Evolutionary conservation across 1,140 invertebrate genomes (phyloP).

Genomic region (Nylanderia fulva): DNA sequence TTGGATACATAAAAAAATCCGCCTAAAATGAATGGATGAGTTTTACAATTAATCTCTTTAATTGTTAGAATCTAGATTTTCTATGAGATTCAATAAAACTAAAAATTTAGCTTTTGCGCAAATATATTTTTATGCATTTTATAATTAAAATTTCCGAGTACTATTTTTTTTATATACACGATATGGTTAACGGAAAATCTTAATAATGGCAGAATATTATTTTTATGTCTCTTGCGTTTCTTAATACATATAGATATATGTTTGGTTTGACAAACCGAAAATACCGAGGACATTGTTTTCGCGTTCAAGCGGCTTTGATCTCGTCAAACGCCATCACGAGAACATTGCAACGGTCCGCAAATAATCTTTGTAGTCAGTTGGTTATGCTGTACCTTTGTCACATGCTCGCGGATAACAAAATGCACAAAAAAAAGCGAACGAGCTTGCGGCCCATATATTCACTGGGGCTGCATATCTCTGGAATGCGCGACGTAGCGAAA

Average conservation of each 20-base stretch:
- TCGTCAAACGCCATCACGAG: slow-evolving; percentile 47
- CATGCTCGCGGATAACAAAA: slow-evolving; percentile 33
- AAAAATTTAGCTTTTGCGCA: background rate
- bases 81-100: background rate
- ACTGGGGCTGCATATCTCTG: slow-evolving; percentile 31
- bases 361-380: slow-evolving; percentile 47
- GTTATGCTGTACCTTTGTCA: slow-evolving; percentile 29
- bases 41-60: slow-evolving; percentile 29
- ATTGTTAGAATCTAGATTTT: background rate
- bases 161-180: background rate
- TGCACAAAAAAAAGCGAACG: slow-evolving; percentile 24
- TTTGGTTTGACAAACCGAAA: slow-evolving; percentile 12
- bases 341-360: slow-evolving; percentile 18
- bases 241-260: background rate
- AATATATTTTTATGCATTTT: background rate
- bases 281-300: slow-evolving; percentile 5
- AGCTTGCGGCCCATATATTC: slow-evolving; percentile 47
- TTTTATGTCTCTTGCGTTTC: background rate
- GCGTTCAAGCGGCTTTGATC: slow-evolving; percentile 37
- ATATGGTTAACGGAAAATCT: background rate
- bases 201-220: background rate
- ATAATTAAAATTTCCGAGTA: background rate
- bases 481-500: slow-evolving; percentile 10
- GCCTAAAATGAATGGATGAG: background rate
- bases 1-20: slow-evolving; percentile 21